phyloP scores from a whole-genome alignment of 2,113 vertebrate genomes.

The Nicator chloris region DNA sequence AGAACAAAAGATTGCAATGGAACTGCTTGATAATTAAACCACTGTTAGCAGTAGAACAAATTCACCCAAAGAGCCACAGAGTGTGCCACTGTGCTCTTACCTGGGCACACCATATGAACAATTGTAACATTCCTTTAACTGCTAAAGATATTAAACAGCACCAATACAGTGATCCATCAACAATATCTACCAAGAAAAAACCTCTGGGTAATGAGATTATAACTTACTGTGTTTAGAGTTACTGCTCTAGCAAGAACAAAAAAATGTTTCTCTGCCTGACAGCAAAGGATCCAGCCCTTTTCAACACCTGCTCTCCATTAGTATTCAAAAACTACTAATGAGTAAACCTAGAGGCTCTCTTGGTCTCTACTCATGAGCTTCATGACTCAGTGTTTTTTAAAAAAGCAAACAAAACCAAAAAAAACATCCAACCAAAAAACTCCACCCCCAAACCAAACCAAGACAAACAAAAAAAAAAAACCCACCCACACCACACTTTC shows the following conservation, averaged over 20 bases:
- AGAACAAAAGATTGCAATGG: background rate
- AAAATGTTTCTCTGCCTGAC: background rate
- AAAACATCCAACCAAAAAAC: background rate
- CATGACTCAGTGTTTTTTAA: background rate
- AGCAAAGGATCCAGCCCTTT: background rate
- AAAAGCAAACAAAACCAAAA: background rate
- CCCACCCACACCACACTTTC: background rate
- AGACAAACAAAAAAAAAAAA: background rate
- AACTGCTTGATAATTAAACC: rapidly evolving
- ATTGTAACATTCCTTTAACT: background rate
- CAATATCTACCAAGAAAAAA: background rate
- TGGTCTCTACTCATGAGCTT: background rate
- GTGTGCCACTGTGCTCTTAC: background rate
- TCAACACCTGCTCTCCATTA: background rate
- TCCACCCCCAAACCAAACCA: background rate
- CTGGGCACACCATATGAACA: background rate
- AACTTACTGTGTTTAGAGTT: background rate
- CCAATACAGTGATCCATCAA: background rate
- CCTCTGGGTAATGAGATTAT: background rate
- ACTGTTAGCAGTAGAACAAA: background rate
- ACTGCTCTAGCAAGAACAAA: background rate
- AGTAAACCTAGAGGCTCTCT: background rate
- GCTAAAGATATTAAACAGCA: background rate
- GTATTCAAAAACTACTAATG: background rate
- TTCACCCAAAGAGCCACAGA: background rate